A percentile compares a stretch with the other conserved stretches of the same genome.
Evolutionary conservation across 2,888 invertebrate species (phyloP).

Genomic region (Cremastinae sp.): DNA sequence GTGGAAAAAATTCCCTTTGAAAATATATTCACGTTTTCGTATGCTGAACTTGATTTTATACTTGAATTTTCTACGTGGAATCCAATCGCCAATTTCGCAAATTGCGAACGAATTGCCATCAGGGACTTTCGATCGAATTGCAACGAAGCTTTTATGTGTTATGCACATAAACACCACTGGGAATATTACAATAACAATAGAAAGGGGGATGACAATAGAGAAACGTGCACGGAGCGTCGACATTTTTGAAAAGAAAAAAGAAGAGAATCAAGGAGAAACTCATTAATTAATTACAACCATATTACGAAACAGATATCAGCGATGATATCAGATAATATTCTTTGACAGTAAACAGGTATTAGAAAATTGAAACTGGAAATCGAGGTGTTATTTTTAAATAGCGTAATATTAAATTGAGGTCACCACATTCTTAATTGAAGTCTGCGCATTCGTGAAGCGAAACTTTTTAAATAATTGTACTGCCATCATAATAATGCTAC

Average conservation of each 20-base stretch:
- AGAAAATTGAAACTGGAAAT: too few species aligned
- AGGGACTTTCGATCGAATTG: conserved; percentile 10
- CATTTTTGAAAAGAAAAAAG: conserved; percentile 16
- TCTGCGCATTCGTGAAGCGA: not conserved
- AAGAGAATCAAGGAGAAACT: not conserved
- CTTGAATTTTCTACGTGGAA: too few species aligned
- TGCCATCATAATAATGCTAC: conserved; percentile 11
- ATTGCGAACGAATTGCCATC: conserved; percentile 6
- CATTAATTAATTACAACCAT: too few species aligned
- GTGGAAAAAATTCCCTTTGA: too few species aligned
- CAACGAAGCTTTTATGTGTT: conserved; percentile 30
- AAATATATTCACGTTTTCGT: not conserved
- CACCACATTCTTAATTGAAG: conserved; percentile 10
- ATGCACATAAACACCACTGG: conserved; percentile 9
- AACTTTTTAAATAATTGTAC: too few species aligned
- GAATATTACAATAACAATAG: conserved; percentile 27
- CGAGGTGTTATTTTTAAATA: conserved; percentile 30
- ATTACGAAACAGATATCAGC: too few species aligned
- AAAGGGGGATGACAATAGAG: not conserved
- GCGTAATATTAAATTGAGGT: conserved; percentile 6
- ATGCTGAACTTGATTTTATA: too few species aligned
- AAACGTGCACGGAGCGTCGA: conserved; percentile 10
- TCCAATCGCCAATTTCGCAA: conserved; percentile 35
- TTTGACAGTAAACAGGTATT: too few species aligned
- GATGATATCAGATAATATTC: too few species aligned